Evolutionary conservation across 2,113 vertebrate species (phyloP), one percentile per base, ranked within the genome.

Genomic region (Oceanodroma tethys): DNA sequence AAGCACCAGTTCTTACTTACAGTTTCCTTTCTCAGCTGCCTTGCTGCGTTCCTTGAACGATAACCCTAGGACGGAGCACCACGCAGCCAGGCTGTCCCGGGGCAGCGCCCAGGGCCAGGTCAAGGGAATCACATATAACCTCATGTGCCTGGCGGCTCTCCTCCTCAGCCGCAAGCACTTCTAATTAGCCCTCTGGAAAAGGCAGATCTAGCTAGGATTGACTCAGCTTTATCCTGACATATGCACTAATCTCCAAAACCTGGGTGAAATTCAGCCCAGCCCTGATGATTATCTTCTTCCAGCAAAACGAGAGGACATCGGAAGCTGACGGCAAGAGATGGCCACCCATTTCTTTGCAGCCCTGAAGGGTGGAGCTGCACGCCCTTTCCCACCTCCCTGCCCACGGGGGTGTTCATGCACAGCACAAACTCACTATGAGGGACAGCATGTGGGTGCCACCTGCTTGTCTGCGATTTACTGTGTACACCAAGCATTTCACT

Each of bases 391-490:
- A 30, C 10, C 30, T 56, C 45, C 6, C 10, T 43, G 10, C 15
- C 32, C 29, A 4, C 15, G 11, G 11, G 1, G 16, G 29, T 42
- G 25, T 10, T 30, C 58, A 5, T 2, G 7, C 43, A 62, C 38
- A n/a, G 32, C 14, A 18, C 0, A 0, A n/a, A 10, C 13, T 45
- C 8, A 1, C 23, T 3, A 2, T 14, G 40, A 66, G 21, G 14
- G 40, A 16, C 15, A 25, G 30, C 18, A 26, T 0, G 3, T 6
- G 10, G 17, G 9, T 19, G n/a, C 19, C 10, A 43, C 29, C 23
- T 20, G 3, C 22, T 47, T 38, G 5, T 16, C 76, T 20, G 36
- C 0, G 0, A 34, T 11, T 56, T 19, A 17, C 22, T 26, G 38
- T 2, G 3, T 15, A 13, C 36, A 34, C 14, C 11, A 23, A 43